Evolutionary conservation across 2,797 vertebrate species (phyloP), one percentile per base, ranked within the genome.

Genomic region (Sciurus carolinensis): DNA sequence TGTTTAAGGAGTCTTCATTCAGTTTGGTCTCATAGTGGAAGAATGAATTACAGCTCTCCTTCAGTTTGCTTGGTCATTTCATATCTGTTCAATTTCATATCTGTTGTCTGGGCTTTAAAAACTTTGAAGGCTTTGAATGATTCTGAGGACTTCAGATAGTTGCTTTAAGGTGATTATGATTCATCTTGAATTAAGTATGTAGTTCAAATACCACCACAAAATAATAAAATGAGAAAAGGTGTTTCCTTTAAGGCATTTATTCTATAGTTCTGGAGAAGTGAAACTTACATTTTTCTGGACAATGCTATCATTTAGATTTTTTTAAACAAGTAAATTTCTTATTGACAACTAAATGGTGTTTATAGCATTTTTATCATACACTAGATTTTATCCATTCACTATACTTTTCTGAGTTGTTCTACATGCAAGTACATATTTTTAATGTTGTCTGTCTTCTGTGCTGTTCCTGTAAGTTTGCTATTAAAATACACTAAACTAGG

Each of bases 391-490:
- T 98, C 98, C 98, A 98, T 98, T 98, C 98, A 98, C 98, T 98
- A 97, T 98, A 98, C 98, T 98, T 98, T 99, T 99, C 98, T 98
- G 97, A 98, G 98, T 98, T 99, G 98, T 99, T 98, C 98, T 98
- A 98, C 98, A 98, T 98, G 96, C 98, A 98, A 98, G 98, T 98
- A 98, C 98, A 98, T 98, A 98, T 99, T 99, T 98, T 99, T 98
- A 98, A 98, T 99, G 98, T 99, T 98, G 98, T 99, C 98, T 98
- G 98, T 99, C 98, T 98, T 98, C 98, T 98, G 98, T 99, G 98
- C 98, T 99, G 98, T 99, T 98, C 98, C 98, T 99, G 98, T 98
- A 99, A 98, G 98, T 99, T 99, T 99, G 98, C 98, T 99, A 99
- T 99, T 99, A 99, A 99, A 99, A 98, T 98, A 98, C 98, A 99